Evolutionary conservation across 2,797 vertebrate species (phyloP).

Genomic region (Carcharodon carcharias): DNA sequence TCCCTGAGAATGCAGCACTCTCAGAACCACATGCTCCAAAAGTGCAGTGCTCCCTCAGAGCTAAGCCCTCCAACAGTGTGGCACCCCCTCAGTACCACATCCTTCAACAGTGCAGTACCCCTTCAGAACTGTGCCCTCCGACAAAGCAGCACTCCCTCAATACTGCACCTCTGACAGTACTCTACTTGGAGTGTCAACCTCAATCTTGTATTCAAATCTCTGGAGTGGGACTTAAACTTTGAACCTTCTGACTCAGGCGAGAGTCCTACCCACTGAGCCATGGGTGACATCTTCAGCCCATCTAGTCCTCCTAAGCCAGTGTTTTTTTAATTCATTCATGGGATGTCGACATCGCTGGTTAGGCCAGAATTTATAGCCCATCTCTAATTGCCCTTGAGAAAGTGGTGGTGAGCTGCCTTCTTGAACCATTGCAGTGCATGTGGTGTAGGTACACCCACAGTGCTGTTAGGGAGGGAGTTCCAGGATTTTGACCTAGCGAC

Average conservation of each 20-base stretch:
- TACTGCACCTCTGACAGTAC: not conserved
- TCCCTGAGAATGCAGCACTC: not conserved
- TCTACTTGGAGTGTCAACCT: not conserved
- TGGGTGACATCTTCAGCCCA: not conserved
- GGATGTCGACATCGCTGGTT: no score
- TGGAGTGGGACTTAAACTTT: not conserved
- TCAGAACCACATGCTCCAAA: not conserved
- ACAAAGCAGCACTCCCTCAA: no score
- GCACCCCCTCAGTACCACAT: not conserved
- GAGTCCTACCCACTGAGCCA: not conserved
- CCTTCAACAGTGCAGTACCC: no score
- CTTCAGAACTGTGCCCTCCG: no score
- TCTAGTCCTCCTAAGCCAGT: not conserved
- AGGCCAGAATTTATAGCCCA: no score
- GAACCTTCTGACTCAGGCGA: not conserved
- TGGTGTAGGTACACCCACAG: no score
- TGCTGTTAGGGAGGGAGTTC: no score
- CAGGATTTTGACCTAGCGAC: no score
- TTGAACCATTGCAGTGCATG: no score
- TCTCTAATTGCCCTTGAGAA: no score
- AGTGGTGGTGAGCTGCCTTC: no score
- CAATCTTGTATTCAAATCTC: not conserved
- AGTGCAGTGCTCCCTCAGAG: not conserved
- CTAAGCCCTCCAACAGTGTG: not conserved
- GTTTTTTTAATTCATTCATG: not conserved